phyloP scores from a whole-genome alignment of 1,140 invertebrate genomes.

The Berghia stephanieae region DNA sequence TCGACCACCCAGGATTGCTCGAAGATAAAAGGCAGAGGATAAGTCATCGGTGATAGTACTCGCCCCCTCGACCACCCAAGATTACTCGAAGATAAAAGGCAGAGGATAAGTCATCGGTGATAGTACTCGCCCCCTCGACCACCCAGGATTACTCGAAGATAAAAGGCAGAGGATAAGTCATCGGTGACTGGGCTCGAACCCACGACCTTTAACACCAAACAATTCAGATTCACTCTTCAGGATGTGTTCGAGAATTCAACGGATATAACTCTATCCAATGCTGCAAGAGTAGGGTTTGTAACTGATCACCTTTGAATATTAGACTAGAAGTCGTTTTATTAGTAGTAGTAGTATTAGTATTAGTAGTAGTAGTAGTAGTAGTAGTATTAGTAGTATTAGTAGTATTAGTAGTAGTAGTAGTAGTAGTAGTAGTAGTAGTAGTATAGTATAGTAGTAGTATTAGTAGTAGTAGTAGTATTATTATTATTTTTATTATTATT shows the following conservation, averaged over 20 bases:
- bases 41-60: no score
- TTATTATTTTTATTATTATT: neutral
- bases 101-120: no score
- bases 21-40: no score
- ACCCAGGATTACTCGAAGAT: no score
- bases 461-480: constrained; percentile 17
- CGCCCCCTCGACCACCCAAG: no score
- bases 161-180: neutral
- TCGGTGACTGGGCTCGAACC: neutral
- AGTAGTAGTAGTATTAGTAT: constrained; percentile 14
- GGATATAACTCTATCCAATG: neutral
- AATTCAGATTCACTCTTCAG: neutral
- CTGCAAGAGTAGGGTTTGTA: no score
- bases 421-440: constrained; percentile 13
- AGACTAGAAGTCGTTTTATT: neutral
- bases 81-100: no score
- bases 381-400: constrained; percentile 9
- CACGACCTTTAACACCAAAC: neutral
- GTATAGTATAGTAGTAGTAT: neutral
- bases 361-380: constrained; percentile 15
- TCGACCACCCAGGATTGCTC: no score
- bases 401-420: constrained; percentile 9
- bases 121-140: no score
- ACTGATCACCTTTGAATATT: no score
- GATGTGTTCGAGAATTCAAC: neutral